These are phyloP conservation scores for Molanna angustata DNA, from an alignment of 2,888 invertebrate species.

Conservation along the genomic window DNA sequence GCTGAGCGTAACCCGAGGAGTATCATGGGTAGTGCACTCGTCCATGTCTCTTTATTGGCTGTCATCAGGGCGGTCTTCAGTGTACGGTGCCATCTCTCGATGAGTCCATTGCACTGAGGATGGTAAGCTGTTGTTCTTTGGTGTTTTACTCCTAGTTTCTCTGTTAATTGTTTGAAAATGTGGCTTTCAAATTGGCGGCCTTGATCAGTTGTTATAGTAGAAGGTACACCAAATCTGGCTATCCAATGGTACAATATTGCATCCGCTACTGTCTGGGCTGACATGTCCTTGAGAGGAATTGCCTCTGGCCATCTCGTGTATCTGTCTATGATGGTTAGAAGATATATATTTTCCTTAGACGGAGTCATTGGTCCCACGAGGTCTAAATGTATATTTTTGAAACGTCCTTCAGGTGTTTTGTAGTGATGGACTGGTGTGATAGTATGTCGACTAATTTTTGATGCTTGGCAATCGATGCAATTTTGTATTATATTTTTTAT, in stretches of 20 bases:
- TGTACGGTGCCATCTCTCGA: slow-evolving; percentile 34
- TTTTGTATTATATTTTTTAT: too few relatives aligned
- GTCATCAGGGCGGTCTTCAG: slow-evolving; percentile 33
- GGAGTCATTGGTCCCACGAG: slow-evolving; percentile 42
- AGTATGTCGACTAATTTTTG: too few relatives aligned
- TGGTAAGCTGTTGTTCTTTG: slow-evolving; percentile 32
- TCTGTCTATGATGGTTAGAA: slow-evolving; percentile 38
- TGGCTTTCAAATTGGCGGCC: slow-evolving; percentile 30
- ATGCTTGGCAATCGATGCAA: too few relatives aligned
- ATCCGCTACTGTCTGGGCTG: slow-evolving; percentile 39
- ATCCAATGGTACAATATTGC: slow-evolving; percentile 39
- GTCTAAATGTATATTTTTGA: slow-evolving; percentile 39
- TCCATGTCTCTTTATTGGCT: slow-evolving; percentile 25
- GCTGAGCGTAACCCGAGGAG: slow-evolving; percentile 36
- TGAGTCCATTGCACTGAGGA: slow-evolving; percentile 30
- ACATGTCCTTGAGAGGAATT: slow-evolving; percentile 38
- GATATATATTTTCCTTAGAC: slow-evolving; percentile 36
- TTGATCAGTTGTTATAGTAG: slow-evolving; percentile 32
- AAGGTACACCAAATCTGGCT: slow-evolving; percentile 33
- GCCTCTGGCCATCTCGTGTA: slow-evolving; percentile 42
- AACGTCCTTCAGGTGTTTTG: too few relatives aligned
- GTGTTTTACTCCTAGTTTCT: slow-evolving; percentile 29
- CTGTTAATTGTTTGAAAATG: slow-evolving; percentile 26
- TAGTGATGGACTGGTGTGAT: too few relatives aligned
- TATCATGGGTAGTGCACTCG: slow-evolving; percentile 35